Percentiles rank a stretch among this genome's conserved stretches.
Evolutionary conservation across 2,888 invertebrate species (phyloP).

Genomic region (Lasius fuliginosus): DNA sequence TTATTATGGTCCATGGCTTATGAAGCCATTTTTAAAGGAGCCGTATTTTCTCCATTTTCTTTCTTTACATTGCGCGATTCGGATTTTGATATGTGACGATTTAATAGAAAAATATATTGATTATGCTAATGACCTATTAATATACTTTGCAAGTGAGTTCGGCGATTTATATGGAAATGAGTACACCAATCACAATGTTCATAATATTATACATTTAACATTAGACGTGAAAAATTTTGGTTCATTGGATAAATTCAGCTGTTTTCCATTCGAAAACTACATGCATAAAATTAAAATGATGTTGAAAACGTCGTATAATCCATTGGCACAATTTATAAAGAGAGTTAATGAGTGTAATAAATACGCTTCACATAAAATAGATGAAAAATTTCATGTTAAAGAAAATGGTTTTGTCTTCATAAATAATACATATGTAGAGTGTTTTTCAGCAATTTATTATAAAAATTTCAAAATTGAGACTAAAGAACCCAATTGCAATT

Average conservation of each 20-base stretch:
- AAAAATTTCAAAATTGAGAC: neutral
- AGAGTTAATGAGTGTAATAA: neutral
- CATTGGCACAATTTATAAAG: neutral
- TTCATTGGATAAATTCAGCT: neutral
- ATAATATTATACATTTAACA: neutral
- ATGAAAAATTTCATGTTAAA: neutral
- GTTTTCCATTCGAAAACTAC: neutral
- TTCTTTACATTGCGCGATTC: too few species aligned
- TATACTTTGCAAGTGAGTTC: too few species aligned
- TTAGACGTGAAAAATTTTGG: neutral
- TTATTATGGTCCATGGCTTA: slow-evolving; percentile 1
- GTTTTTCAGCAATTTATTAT: neutral
- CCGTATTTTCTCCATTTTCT: neutral
- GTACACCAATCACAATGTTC: too few species aligned
- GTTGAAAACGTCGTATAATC: neutral
- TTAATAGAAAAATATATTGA: too few species aligned
- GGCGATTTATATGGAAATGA: too few species aligned
- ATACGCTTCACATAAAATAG: neutral
- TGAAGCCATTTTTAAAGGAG: neutral
- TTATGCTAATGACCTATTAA: too few species aligned
- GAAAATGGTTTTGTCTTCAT: neutral
- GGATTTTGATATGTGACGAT: too few species aligned
- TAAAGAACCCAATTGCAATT: neutral
- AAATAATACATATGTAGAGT: neutral
- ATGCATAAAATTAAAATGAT: slow-evolving; percentile 8